Evolutionary conservation across 2,797 vertebrate species (phyloP), one percentile per base, ranked within the genome.

Genomic region (Falco novaeseelandiae): DNA sequence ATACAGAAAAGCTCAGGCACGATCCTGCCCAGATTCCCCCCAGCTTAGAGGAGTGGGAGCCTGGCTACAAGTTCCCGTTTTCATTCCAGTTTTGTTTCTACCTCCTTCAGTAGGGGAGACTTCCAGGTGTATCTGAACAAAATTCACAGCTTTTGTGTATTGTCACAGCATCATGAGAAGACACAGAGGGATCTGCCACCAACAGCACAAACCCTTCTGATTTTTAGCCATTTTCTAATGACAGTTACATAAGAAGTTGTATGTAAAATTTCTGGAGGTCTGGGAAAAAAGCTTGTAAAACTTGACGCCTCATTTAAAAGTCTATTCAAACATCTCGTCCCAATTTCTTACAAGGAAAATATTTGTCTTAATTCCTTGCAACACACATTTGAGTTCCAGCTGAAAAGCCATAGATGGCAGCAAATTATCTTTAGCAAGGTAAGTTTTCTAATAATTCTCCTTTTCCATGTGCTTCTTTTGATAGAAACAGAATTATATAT

Each of bases 351-450:
- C 17, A 46, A 54, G 40, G n/a, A 65, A 92, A 76, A 59, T 48
- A 76, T 66, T 76, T 59, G 8, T 40, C 20, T 52, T 57, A 79
- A 70, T 87, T 77, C 36, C 62, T 90, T 58, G 40, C n/a, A 71
- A 36, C 5, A 20, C 15, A 69, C 9, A 49, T 70, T 78, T 80
- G 70, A 90, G 17, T 93, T 92, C 80, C 70, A 57, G 40, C 71
- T 4, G 5, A 87, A 93, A 93, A 94, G 89, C 86, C 71, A 84
- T 65, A 87, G 78, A 87, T 89, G 67, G 49, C 71, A 93, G 81
- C 36, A 92, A 83, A 87, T 92, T 80, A 80, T 38, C 67, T 89
- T 87, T 44, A 78, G 57, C 67, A 71, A 90, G 57, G 7, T n/a
- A 49, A 67, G 21, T 57, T 93, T 90, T 89, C 46, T 58, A 67